Percentiles rank a stretch among this genome's conserved stretches.
These are phyloP conservation scores for Macroteleia sp. DNA, from an alignment of 2,888 invertebrate genomes.

Conservation along the genomic window DNA sequence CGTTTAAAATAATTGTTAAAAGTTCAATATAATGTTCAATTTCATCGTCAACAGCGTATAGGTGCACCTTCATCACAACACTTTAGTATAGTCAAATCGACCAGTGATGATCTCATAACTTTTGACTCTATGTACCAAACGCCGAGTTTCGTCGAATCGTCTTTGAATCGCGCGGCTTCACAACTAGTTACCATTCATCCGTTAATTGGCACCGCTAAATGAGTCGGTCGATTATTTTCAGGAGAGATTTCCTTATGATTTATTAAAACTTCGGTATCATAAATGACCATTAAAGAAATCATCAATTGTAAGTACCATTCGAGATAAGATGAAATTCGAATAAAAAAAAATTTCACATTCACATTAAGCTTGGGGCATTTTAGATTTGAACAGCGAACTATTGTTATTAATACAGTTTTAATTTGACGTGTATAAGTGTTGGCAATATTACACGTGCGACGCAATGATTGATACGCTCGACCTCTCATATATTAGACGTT, in stretches of 20 bases:
- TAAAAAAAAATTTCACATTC: conserved; percentile 1
- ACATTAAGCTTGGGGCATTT: conserved; percentile 20
- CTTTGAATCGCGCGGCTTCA: conserved; percentile 9
- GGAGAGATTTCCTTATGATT: conserved; percentile 51
- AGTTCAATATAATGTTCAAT: too few species aligned
- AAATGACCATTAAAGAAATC: conserved; percentile 45
- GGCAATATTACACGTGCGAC: conserved; percentile 16
- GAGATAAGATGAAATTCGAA: conserved; percentile 17
- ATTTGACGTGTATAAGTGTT: conserved; percentile 39
- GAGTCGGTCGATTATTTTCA: conserved; percentile 32
- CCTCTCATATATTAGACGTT: conserved; percentile 29
- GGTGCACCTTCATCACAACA: too few species aligned
- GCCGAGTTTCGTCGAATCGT: not conserved
- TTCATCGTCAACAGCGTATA: too few species aligned
- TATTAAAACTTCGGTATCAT: conserved; percentile 40
- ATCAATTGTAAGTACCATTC: conserved; percentile 28
- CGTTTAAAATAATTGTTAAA: too few species aligned
- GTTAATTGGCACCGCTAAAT: conserved; percentile 49
- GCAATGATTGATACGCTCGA: conserved; percentile 38
- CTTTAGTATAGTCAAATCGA: too few species aligned
- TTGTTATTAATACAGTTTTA: conserved; percentile 48
- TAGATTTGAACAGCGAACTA: not conserved
- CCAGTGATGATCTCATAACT: too few species aligned
- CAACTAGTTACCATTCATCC: conserved; percentile 26
- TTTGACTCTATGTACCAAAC: too few species aligned